Evolutionary conservation across 53 echinoderm and acorn worm species (phyloP), one percentile per base, ranked within the genome.

Genomic region (Crossaster papposus): DNA sequence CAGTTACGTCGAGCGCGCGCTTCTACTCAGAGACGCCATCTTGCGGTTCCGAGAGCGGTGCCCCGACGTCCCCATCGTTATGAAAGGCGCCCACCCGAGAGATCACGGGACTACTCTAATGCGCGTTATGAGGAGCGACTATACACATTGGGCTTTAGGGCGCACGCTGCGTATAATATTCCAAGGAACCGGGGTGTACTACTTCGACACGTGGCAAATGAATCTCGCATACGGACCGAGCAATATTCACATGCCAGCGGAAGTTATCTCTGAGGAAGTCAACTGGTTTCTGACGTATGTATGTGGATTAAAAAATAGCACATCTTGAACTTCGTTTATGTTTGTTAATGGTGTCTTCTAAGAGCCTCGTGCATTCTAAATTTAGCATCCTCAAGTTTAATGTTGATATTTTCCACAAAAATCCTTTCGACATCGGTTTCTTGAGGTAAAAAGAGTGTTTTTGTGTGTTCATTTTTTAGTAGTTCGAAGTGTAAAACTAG

Each of bases 151-250:
- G 74, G 36, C 86, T 15, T 71, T 54, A 88, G 87, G 86, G 2
- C 26, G 24, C 8, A 68, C 72, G 17, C 51, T 91, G 55, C 31
- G 38, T 22, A 72, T 52, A 24, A 71, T 44, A 0, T 91, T 91
- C 64, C 51, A 18, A 6, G 91, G 74, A 1, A 70, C 86, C 2
- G 87, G 87, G 9, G 73, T 87, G 15, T 91, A 38, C 31, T 91
- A 30, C 55, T 70, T 64, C 11, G 88, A 91, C 54, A 31, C 80
- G 5, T 91, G 91, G 91, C 86, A 91, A 20, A 91, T 91, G 91
- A 62, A 71, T 3, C 31, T 91, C 20, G 80, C 80, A 22, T 76
- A 72, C 63, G 78, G 90, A 29, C 34, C 52, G 54, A 54, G 36
- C 2, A 11, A 83, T 73, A 81, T 88, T n/a, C 84, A 92, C 36